A percentile compares a stretch with the other conserved stretches of the same genome.
These are phyloP conservation scores for Puntigrus tetrazona DNA, from an alignment of 2,113 vertebrate species.

Conservation along the genomic window DNA sequence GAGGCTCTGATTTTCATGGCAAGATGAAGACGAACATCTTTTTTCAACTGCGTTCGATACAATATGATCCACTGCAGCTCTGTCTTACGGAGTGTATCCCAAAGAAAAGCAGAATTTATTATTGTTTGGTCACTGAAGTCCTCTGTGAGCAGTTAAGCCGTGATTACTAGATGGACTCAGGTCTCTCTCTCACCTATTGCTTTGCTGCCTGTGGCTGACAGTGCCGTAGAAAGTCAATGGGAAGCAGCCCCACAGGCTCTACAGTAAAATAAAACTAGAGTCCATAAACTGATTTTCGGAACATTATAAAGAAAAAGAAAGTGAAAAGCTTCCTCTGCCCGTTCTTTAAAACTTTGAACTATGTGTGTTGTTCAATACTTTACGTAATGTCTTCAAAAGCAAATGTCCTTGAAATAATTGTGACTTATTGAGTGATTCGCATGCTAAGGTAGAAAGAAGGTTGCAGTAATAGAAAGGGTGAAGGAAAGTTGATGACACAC, in stretches of 20 bases:
- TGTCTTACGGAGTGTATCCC: neutral
- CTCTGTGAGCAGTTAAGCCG: slow-evolving; percentile 11
- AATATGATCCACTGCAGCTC: neutral
- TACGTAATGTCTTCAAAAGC: too few species aligned
- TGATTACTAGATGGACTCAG: neutral
- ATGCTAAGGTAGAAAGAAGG: neutral
- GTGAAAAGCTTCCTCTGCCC: neutral
- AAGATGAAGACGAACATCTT: neutral
- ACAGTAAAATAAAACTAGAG: neutral
- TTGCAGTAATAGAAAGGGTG: neutral
- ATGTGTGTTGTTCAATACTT: neutral
- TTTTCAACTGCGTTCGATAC: neutral
- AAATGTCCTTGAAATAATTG: neutral
- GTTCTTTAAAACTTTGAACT: neutral
- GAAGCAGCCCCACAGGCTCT: slow-evolving; percentile 1
- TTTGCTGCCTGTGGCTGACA: neutral
- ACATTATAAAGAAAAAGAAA: neutral
- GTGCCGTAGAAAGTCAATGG: slow-evolving; percentile 8
- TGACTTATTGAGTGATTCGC: slow-evolving; percentile 4
- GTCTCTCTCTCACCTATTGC: slow-evolving; percentile 9
- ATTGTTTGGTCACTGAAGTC: slow-evolving; percentile 8
- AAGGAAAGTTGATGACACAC: slow-evolving; percentile 39
- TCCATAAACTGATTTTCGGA: slow-evolving; percentile 8
- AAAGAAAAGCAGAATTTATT: slow-evolving; percentile 24
- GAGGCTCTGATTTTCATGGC: neutral